These are phyloP conservation scores for Gallirallus australis DNA, from an alignment of 2,797 vertebrate genomes.

Conservation along the genomic window DNA sequence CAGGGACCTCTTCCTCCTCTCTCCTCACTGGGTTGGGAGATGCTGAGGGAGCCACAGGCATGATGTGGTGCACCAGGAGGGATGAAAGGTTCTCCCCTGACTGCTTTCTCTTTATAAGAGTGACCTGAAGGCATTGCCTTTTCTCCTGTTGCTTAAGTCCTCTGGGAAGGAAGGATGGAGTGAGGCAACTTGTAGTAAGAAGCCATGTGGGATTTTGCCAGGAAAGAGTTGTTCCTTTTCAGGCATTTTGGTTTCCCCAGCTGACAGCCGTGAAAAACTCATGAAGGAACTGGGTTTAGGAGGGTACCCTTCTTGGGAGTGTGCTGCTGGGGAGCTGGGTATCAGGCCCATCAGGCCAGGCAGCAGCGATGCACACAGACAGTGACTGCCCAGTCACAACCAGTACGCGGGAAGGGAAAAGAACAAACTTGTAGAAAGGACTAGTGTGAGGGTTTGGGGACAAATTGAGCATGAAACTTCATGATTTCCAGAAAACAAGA, in stretches of 20 bases:
- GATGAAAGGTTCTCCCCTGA: not conserved
- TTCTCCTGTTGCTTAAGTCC: not conserved
- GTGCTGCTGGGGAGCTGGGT: not conserved
- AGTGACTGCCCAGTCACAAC: not conserved
- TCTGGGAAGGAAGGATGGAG: not conserved
- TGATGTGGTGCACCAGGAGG: not conserved
- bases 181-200: not conserved
- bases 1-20: fast-evolving
- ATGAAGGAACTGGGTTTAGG: not conserved
- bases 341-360: not conserved
- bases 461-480: fast-evolving
- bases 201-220: fast-evolving
- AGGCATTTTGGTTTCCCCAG: not conserved
- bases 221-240: not conserved
- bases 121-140: not conserved
- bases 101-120: not conserved
- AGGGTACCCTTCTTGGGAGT: not conserved
- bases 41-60: not conserved
- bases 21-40: fast-evolving
- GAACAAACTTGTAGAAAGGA: not conserved
- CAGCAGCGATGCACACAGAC: not conserved
- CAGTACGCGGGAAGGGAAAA: not conserved
- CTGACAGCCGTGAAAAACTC: not conserved
- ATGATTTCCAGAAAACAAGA: not conserved
- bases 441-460: not conserved